Percentiles rank a stretch among this genome's conserved stretches.
These are phyloP conservation scores for Athalia cordata DNA, from an alignment of 2,888 invertebrate genomes.

Conservation along the genomic window DNA sequence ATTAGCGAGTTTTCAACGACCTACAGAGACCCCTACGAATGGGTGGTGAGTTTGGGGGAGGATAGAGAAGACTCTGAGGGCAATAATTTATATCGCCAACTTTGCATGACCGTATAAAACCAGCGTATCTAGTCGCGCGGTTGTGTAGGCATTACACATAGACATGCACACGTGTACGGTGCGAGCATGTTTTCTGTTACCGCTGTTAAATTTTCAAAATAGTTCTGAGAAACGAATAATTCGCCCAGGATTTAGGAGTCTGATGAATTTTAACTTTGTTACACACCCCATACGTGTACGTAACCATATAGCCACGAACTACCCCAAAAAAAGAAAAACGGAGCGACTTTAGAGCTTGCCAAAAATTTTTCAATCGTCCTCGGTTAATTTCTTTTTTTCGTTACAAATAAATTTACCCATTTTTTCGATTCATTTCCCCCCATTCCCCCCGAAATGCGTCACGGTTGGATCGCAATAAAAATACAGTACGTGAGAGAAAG, in stretches of 20 bases:
- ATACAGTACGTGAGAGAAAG: neutral
- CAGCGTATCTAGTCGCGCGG: too few species aligned
- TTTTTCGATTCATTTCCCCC: too few species aligned
- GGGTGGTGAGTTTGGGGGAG: neutral
- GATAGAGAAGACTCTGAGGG: neutral
- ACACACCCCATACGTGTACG: neutral
- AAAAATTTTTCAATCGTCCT: too few species aligned
- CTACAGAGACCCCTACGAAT: neutral
- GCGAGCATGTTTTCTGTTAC: neutral
- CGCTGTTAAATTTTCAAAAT: neutral
- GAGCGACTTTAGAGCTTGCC: too few species aligned
- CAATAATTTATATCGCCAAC: constrained; percentile 33
- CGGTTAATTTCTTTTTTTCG: too few species aligned
- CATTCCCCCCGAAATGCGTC: too few species aligned
- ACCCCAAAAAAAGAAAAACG: too few species aligned
- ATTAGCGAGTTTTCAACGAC: constrained; percentile 32
- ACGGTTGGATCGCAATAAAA: too few species aligned
- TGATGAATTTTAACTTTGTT: constrained; percentile 6
- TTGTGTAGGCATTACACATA: neutral
- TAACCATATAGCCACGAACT: too few species aligned
- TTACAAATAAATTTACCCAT: too few species aligned
- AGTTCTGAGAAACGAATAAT: neutral
- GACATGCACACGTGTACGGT: neutral
- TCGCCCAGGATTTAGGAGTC: neutral
- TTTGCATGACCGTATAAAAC: too few species aligned